These are phyloP conservation scores for Conger conger DNA, from an alignment of 2,113 vertebrate genomes.

Conservation along the genomic window DNA sequence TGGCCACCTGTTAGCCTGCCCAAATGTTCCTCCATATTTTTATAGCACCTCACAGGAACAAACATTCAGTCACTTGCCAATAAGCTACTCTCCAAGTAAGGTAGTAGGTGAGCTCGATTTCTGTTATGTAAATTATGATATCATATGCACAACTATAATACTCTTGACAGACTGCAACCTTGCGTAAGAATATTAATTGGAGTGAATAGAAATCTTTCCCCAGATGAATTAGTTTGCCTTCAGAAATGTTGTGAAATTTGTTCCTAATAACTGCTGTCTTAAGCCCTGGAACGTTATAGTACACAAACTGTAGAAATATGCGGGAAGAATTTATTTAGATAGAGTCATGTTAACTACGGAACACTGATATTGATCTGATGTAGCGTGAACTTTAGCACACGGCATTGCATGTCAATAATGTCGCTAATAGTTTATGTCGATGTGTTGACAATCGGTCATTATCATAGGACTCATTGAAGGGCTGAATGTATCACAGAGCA, in stretches of 20 bases:
- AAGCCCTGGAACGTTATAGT: constrained; percentile 3
- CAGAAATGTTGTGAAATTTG: constrained; percentile 30
- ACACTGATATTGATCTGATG: constrained; percentile 38
- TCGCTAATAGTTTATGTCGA: background rate
- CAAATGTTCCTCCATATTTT: background rate
- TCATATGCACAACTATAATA: constrained; percentile 63
- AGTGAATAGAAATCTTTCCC: constrained; percentile 21
- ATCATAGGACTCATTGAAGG: constrained; percentile 37
- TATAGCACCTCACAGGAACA: background rate
- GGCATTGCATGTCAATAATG: background rate
- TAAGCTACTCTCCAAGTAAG: constrained; percentile 58
- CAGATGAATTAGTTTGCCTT: constrained; percentile 23
- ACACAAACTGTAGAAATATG: background rate
- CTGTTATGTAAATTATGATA: constrained; percentile 60
- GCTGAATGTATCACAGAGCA: constrained; percentile 48
- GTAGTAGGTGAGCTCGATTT: constrained; percentile 71
- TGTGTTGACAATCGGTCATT: constrained; percentile 14
- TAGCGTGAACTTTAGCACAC: constrained; percentile 48
- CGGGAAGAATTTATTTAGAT: constrained; percentile 15
- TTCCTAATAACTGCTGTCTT: constrained; percentile 20
- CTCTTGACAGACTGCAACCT: constrained; percentile 64
- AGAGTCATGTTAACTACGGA: constrained; percentile 38
- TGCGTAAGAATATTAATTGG: constrained; percentile 38
- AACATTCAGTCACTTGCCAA: background rate
- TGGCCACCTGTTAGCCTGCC: background rate